Conservation (phyloP, 37 sponge, comb jelly and placozoan genomes). For the Ephydatia muelleri region DNA sequence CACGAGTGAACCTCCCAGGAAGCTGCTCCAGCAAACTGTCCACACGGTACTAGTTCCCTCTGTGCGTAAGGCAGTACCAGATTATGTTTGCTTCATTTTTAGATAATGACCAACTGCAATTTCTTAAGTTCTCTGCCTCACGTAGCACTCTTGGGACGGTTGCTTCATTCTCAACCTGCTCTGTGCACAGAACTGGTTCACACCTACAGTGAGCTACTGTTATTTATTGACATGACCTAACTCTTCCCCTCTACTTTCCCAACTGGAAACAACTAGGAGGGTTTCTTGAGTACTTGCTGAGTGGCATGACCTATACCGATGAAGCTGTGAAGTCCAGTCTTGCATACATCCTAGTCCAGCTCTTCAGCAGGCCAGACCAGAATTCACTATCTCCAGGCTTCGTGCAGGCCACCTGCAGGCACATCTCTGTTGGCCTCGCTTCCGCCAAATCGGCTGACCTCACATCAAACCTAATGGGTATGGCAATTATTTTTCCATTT, state of each 20-base stretch:
- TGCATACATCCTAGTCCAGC: constrained; percentile 44
- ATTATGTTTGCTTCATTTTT: not conserved
- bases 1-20: not conserved
- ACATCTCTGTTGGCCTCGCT: constrained; percentile 38
- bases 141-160: constrained; percentile 39
- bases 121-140: constrained; percentile 43
- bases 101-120: constrained; percentile 44
- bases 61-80: not conserved
- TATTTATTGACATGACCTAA: not conserved
- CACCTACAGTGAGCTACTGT: constrained; percentile 25
- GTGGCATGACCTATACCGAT: constrained; percentile 57
- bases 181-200: constrained; percentile 27
- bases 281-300: constrained; percentile 49
- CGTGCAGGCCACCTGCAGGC: constrained; percentile 33
- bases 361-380: constrained; percentile 28
- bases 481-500: not conserved
- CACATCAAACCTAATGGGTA: constrained; percentile 57
- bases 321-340: constrained; percentile 51
- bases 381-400: constrained; percentile 32
- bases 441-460: constrained; percentile 45
- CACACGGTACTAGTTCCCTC: constrained; percentile 23
- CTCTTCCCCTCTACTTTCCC: not conserved
- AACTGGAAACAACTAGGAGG: constrained; percentile 9
- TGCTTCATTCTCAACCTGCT: constrained; percentile 25
- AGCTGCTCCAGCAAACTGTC: constrained; percentile 36